Percentiles rank a stretch among this genome's conserved stretches.
phyloP scores from a whole-genome alignment of 2,888 invertebrate genomes.

The Cecidostiba fungosa region DNA sequence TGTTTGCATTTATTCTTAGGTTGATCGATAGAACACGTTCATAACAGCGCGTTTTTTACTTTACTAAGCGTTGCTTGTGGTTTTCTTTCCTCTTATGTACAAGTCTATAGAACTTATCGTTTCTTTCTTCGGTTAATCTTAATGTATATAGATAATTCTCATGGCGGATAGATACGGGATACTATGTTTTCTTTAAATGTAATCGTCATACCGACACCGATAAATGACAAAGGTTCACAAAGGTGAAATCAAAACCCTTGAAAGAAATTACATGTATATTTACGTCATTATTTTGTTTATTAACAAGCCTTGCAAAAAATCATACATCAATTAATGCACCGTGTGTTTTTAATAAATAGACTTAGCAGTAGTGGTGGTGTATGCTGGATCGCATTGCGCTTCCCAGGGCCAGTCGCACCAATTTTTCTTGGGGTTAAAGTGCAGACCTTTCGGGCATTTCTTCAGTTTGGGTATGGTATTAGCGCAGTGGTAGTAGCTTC shows the following conservation, averaged over 20 bases:
- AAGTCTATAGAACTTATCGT: background rate
- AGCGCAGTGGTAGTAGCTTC: slow-evolving; percentile 23
- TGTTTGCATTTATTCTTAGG: no score
- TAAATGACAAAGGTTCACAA: no score
- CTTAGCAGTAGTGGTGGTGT: background rate
- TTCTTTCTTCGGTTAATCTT: background rate
- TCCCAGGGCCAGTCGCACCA: slow-evolving; percentile 30
- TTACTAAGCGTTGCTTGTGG: background rate
- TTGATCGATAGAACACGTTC: background rate
- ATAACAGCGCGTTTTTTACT: background rate
- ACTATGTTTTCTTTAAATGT: no score
- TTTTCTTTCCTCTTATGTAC: background rate
- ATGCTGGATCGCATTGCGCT: background rate
- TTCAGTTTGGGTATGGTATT: background rate
- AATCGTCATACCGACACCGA: no score
- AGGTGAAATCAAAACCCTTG: no score
- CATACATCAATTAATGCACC: background rate
- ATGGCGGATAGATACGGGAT: background rate
- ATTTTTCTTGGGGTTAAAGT: slow-evolving; percentile 38
- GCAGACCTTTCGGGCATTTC: background rate
- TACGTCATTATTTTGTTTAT: no score
- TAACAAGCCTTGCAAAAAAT: background rate
- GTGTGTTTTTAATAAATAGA: background rate
- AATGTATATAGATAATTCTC: background rate
- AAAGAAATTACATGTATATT: no score